phyloP scores from a whole-genome alignment of 30 jellyfish, hydroid and myxozoan species.

The Euphysa ruthae region DNA sequence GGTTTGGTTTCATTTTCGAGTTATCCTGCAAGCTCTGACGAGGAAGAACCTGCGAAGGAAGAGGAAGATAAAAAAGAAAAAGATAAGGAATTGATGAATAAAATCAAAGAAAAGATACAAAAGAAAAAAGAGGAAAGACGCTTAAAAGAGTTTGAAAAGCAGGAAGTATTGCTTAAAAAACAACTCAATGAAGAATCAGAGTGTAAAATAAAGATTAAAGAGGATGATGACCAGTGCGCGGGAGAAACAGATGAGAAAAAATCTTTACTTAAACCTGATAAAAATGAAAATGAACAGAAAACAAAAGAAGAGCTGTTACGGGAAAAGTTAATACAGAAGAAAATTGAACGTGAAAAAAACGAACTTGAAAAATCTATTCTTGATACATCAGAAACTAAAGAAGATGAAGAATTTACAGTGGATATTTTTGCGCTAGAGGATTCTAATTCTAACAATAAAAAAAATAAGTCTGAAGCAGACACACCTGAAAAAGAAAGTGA shows the following conservation, averaged over 20 bases:
- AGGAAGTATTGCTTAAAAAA: conserved; percentile 40
- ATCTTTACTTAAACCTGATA: conserved; percentile 11
- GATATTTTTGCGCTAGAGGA: conserved; percentile 34
- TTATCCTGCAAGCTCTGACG: neutral
- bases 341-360: conserved; percentile 24
- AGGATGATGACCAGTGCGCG: conserved; percentile 5
- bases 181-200: conserved; percentile 11
- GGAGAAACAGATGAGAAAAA: too few species aligned
- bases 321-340: conserved; percentile 19
- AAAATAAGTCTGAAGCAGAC: too few species aligned
- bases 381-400: neutral
- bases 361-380: neutral
- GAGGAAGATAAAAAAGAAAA: neutral
- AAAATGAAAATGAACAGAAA: conserved; percentile 29
- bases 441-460: too few species aligned
- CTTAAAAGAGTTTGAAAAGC: conserved; percentile 25
- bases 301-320: conserved; percentile 35
- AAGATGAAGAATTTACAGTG: conserved; percentile 4
- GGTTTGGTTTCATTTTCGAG: neutral
- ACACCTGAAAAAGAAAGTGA: too few species aligned
- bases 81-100: conserved; percentile 17
- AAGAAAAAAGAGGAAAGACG: conserved; percentile 41
- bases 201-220: conserved; percentile 28
- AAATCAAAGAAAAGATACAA: conserved; percentile 32
- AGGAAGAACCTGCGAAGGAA: too few species aligned